phyloP scores from a whole-genome alignment of 1,140 invertebrate genomes.

The Nephotettix cincticeps region DNA sequence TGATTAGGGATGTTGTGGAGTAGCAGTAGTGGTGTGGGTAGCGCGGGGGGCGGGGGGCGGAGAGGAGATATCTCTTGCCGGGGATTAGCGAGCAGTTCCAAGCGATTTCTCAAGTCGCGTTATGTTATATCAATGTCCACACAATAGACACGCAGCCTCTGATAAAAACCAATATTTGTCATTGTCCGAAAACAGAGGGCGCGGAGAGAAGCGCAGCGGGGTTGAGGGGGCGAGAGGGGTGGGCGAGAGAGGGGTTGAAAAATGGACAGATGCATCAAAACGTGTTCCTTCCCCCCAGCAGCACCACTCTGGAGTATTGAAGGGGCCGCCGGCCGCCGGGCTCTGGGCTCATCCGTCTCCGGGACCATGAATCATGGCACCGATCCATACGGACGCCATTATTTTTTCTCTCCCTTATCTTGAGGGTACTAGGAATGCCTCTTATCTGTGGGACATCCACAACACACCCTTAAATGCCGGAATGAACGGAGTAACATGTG shows the following conservation, averaged over 20 bases:
- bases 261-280: conserved; percentile 29
- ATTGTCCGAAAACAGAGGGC: conserved; percentile 26
- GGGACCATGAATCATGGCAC: conserved; percentile 36
- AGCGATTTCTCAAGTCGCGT: conserved; percentile 13
- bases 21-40: too few species aligned
- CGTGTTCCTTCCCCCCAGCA: conserved; percentile 24
- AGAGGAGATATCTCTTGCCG: background rate
- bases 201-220: background rate
- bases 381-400: conserved; percentile 31
- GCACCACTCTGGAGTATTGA: conserved; percentile 2
- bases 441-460: conserved; percentile 19
- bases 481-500: background rate
- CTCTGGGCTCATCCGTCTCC: conserved; percentile 37
- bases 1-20: too few species aligned
- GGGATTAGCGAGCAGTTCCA: background rate
- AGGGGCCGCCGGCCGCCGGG: conserved; percentile 23
- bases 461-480: conserved; percentile 13
- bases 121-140: conserved; percentile 12
- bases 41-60: too few species aligned
- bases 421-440: conserved; percentile 25
- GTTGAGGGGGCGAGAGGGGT: background rate
- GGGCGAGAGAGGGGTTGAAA: conserved; percentile 21
- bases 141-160: conserved; percentile 18
- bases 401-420: conserved; percentile 32
- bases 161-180: conserved; percentile 32